A percentile compares a stretch with the other conserved stretches of the same genome.
Conservation (phyloP, 2,113 vertebrate species). For the Astatotilapia flaviijosephi region DNA sequence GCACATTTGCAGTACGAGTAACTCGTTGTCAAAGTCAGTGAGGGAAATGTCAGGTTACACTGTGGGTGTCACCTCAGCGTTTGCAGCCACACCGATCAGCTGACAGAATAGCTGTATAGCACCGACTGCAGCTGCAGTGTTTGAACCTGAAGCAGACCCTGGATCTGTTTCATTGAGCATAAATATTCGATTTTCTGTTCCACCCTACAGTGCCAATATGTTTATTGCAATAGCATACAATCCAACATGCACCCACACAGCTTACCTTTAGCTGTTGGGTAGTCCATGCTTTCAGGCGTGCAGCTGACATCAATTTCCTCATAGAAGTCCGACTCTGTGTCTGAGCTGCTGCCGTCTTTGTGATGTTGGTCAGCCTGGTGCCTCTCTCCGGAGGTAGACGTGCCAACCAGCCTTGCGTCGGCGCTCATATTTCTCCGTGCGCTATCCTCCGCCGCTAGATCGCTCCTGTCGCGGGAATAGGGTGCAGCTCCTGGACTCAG, state of each 20-base stretch:
- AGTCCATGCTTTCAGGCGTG: slow-evolving; percentile 93
- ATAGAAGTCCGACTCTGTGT: slow-evolving; percentile 98
- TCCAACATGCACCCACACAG: background rate
- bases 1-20: background rate
- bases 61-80: slow-evolving; percentile 53
- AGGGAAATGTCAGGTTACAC: background rate
- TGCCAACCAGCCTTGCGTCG: slow-evolving; percentile 75
- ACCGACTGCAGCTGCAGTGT: background rate
- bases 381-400: slow-evolving; percentile 66
- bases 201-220: background rate
- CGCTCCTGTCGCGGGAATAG: slow-evolving; percentile 73
- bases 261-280: slow-evolving; percentile 87
- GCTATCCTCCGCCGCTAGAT: slow-evolving; percentile 67
- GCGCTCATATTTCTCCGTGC: slow-evolving; percentile 75
- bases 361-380: slow-evolving; percentile 70
- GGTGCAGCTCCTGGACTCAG: slow-evolving; percentile 79
- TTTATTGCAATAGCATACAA: background rate
- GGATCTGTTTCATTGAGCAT: background rate
- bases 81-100: slow-evolving; percentile 29
- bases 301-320: slow-evolving; percentile 99
- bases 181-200: background rate
- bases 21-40: background rate
- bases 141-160: background rate
- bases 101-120: slow-evolving; percentile 54
- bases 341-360: slow-evolving; percentile 91